Evolutionary conservation across 2,888 invertebrate genomes (phyloP).

Genomic region (Cantharis flavilabris): DNA sequence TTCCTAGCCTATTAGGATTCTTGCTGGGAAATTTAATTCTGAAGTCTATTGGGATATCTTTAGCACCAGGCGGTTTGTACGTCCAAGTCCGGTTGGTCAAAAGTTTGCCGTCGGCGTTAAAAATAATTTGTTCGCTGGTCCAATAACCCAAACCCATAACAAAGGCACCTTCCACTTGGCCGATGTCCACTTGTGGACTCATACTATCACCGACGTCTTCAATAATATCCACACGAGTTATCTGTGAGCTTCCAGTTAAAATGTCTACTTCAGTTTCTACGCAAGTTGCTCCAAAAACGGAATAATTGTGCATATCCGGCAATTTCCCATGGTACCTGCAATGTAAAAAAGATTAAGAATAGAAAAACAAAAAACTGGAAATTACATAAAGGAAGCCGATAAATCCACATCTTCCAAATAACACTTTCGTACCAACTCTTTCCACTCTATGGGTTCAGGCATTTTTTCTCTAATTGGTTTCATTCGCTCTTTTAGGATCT

Average conservation of each 20-base stretch:
- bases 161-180: not conserved
- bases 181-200: not conserved
- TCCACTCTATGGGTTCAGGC: constrained; percentile 58
- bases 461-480: constrained; percentile 62
- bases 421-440: constrained; percentile 61
- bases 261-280: constrained; percentile 78
- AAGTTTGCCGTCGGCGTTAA: not conserved
- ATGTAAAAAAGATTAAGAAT: not conserved
- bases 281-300: constrained; percentile 66
- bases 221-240: not conserved
- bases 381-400: constrained; percentile 63
- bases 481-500: constrained; percentile 63
- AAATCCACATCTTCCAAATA: constrained; percentile 61
- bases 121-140: not conserved
- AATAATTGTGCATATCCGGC: constrained; percentile 55
- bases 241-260: constrained; percentile 46
- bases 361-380: not conserved
- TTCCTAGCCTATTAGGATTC: not conserved
- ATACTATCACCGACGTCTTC: not conserved
- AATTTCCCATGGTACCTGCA: not conserved
- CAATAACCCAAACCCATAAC: not conserved
- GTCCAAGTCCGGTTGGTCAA: not conserved
- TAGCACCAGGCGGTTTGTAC: not conserved
- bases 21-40: not conserved
- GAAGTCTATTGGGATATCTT: not conserved